phyloP scores from a whole-genome alignment of 2,888 invertebrate genomes.

The Calephelis perditalis region DNA sequence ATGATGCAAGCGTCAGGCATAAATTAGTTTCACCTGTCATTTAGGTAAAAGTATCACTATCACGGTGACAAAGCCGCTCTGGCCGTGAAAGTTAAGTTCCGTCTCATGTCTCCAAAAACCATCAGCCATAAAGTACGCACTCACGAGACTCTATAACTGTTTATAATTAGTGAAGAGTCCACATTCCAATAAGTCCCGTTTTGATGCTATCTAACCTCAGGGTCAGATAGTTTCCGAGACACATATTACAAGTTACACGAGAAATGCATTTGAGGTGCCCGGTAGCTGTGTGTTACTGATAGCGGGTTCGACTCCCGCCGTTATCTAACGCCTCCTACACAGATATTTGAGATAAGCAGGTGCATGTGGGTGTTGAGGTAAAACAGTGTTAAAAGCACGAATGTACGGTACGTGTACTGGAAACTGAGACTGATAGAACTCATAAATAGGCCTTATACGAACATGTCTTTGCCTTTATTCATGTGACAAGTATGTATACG shows the following conservation, averaged over 20 bases:
- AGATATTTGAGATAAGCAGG: slow-evolving; percentile 59
- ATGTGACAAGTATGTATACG: no score
- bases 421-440: neutral
- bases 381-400: slow-evolving; percentile 21
- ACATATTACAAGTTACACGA: slow-evolving; percentile 65
- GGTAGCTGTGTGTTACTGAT: slow-evolving; percentile 49
- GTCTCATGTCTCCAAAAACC: slow-evolving; percentile 4
- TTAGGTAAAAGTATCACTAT: neutral
- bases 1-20: no score
- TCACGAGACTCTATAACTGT: slow-evolving; percentile 26
- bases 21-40: neutral
- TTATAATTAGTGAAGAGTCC: slow-evolving; percentile 25
- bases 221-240: slow-evolving; percentile 36
- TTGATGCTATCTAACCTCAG: slow-evolving; percentile 30
- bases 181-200: slow-evolving; percentile 35
- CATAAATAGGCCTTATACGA: neutral
- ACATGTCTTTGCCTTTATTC: neutral
- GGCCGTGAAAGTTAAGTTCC: slow-evolving; percentile 6
- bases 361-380: slow-evolving; percentile 42
- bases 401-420: neutral
- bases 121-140: slow-evolving; percentile 25
- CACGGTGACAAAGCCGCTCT: neutral
- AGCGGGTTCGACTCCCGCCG: slow-evolving; percentile 44
- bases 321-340: slow-evolving; percentile 47
- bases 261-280: slow-evolving; percentile 66